phyloP scores from a whole-genome alignment of 2,113 vertebrate species.

The Argyrosomus japonicus region DNA sequence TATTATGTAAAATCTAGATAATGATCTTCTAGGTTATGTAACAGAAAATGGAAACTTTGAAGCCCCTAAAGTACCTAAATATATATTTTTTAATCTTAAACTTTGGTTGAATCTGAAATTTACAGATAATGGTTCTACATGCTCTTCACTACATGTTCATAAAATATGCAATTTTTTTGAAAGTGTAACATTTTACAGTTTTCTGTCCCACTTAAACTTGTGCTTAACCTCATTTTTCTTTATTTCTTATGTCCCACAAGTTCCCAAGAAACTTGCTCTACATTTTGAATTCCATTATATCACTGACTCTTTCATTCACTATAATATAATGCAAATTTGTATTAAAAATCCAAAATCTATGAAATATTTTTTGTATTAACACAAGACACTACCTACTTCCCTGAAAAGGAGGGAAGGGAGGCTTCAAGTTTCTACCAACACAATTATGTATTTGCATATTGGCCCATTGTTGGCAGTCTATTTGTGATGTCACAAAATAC shows the following conservation, averaged over 20 bases:
- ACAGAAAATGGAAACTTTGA: neutral
- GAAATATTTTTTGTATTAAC: neutral
- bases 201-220: neutral
- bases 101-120: neutral
- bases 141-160: neutral
- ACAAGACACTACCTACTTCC: too few relatives aligned
- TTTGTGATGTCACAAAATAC: neutral
- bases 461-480: neutral
- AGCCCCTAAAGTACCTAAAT: neutral
- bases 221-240: neutral
- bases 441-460: neutral
- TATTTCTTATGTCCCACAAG: neutral
- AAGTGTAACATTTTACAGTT: neutral
- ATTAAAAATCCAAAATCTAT: neutral
- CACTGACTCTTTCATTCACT: neutral
- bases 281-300: neutral
- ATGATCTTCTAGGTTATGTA: neutral
- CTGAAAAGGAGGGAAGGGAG: too few relatives aligned
- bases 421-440: neutral
- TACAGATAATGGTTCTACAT: neutral
- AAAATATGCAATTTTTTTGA: neutral
- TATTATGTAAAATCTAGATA: neutral
- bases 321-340: neutral
- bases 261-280: neutral
- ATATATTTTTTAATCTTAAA: neutral